Evolutionary conservation across 2,888 invertebrate species (phyloP).

Genomic region (Achlya flavicornis): DNA sequence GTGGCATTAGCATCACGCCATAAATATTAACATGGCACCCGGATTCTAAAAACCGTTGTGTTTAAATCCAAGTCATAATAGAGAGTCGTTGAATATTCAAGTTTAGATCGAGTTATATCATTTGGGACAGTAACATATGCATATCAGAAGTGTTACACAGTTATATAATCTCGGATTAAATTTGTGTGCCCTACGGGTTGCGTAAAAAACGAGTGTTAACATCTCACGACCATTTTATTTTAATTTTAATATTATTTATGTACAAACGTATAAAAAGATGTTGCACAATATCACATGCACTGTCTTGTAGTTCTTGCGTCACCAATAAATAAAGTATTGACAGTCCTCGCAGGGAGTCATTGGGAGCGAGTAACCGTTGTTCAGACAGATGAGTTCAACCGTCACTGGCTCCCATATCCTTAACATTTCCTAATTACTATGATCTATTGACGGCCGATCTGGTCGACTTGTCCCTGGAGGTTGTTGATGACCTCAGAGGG

Average conservation of each 20-base stretch:
- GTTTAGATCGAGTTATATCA: background rate
- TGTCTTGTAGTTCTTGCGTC: conserved; percentile 65
- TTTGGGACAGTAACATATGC: background rate
- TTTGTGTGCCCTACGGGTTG: conserved; percentile 42
- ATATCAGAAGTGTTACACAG: background rate
- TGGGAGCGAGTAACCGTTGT: conserved; percentile 21
- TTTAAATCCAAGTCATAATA: background rate
- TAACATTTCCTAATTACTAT: conserved; percentile 18
- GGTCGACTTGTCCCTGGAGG: conserved; percentile 92
- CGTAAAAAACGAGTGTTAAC: conserved; percentile 60
- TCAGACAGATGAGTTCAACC: conserved; percentile 11
- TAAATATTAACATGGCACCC: background rate
- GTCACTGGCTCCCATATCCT: conserved; percentile 27
- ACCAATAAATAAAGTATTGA: conserved; percentile 69
- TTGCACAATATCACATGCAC: conserved; percentile 78
- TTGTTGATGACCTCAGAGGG: conserved; percentile 95
- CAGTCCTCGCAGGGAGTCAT: conserved; percentile 30
- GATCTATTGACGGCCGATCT: conserved; percentile 87
- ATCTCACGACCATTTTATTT: conserved; percentile 63
- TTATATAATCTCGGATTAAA: background rate
- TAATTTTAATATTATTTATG: conserved; percentile 64
- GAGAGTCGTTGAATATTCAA: conserved; percentile 4
- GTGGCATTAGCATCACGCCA: background rate
- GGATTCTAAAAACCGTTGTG: background rate
- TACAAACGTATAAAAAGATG: conserved; percentile 77